Base-by-base conservation (phyloP, 2,888 invertebrate genomes). In the Eremobia ochroleuca region DNA sequence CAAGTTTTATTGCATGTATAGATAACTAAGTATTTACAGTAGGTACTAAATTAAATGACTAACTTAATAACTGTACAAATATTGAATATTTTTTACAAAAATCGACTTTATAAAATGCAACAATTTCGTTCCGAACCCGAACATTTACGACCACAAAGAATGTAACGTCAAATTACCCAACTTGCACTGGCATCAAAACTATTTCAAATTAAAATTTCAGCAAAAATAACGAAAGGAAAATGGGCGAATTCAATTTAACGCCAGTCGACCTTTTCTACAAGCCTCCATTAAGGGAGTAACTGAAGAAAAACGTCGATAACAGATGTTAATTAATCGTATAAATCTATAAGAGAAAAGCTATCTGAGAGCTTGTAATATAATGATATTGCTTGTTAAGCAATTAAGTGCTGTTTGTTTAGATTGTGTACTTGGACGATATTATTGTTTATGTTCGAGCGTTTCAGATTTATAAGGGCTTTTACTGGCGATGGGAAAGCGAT, bases 251-350 rank as follows among this genome's bases (percentile, higher is more conserved):
- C 92, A 95, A 95, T 95, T 95, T 94, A 92, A 94, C 94, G 94
- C 92, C 89, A 92, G 83, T 91, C 93, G 91, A 85, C 91, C 87
- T 89, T 87, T 88, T 89, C 92, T 88, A 92, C 91, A 91, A 91
- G 89, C 92, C 90, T 92, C 95, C 92, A 95, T 94, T 94, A 95
- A 92, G 92, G 91, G 91, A 92, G 91, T 91, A 91, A 92, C 88
- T 91, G 91, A 92, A 94, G 94, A 94, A 94, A 94, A 94, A 94
- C 94, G 94, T 92, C 95, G 93, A 94, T 93, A 95, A 94, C 94
- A 95, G 95, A 93, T 94, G 95, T 95, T 96, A 95, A 95, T 95
- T 95, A 95, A 95, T 94, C 92, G 93, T 94, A 93, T 95, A 94
- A 95, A 94, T 95, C 94, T 92, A 93, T 92, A 87, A 88, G 87